These are phyloP conservation scores for Rhysida immarginata DNA, from an alignment of 1,140 invertebrate species.

Conservation along the genomic window DNA sequence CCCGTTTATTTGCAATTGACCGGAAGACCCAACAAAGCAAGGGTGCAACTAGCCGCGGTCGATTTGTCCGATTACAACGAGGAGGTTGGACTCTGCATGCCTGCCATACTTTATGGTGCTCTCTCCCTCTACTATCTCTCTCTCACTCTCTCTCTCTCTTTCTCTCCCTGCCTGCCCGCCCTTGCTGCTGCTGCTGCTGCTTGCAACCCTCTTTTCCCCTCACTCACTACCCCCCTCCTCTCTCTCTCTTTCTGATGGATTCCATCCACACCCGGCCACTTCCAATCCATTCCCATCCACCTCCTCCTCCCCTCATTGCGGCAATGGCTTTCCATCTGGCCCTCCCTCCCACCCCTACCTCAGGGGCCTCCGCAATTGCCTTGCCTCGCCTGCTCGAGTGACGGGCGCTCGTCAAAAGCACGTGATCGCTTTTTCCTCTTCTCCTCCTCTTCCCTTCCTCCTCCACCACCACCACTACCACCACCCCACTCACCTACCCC, in stretches of 20 bases:
- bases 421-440: neutral
- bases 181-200: neutral
- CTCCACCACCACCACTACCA: neutral
- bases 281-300: neutral
- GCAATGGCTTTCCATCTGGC: no score
- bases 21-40: neutral
- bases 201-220: no score
- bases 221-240: neutral
- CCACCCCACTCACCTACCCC: neutral
- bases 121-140: neutral
- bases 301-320: no score
- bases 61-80: constrained; percentile 6
- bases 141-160: neutral
- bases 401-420: neutral
- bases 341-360: neutral
- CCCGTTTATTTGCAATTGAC: neutral
- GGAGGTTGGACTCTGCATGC: neutral
- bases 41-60: neutral
- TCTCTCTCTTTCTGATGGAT: neutral
- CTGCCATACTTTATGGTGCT: no score
- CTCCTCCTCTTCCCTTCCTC: neutral
- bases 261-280: no score
- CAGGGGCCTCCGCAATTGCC: neutral
- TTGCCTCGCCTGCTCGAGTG: neutral
- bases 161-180: neutral